Base-by-base conservation (phyloP, 1,140 invertebrate genomes). In the Luehdorfia chinensis region DNA sequence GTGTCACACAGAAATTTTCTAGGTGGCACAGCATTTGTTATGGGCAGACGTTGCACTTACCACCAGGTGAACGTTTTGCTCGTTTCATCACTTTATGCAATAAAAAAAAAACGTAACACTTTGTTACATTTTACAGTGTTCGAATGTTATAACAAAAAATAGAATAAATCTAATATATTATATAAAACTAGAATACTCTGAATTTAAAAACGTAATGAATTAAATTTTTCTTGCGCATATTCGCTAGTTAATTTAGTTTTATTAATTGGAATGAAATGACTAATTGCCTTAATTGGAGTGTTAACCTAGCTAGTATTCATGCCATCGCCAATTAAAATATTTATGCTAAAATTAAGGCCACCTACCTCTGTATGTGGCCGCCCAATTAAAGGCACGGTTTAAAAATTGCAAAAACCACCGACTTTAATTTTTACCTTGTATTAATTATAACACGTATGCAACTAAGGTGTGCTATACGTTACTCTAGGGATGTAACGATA, bases 251-350 rank as follows among this genome's bases (percentile, higher is more conserved):
- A 33, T n/a, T 33, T 33, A 15, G 2, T n/a, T 15, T 18, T 33
- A 9, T 4, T 9, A 16, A n/a, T 11, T 15, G 9, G 5, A 19
- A 21, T 7, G 34, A 18, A 37, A 19, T 37, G 18, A 37, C 34
- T 37, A 21, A 37, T 37, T 37, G 34, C 11, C 9, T 12, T 37
- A 37, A 37, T 37, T 21, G 34, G 34, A 23, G 15, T 37, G 11
- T 37, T 21, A 23, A 37, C n/a, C 18, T 37, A 37, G 18, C 15
- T 3, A 19, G 18, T 37, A 23, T 37, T 37, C 34, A 5, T 37
- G 11, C 18, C 9, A 8, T 37, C 18, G 18, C 18, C 34, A 37
- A 37, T 37, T 37, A 19, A 37, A 37, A 37, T 37, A 37, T 37
- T 37, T 37, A 21, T 37, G 34, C 21, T 37, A 23, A 37, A 37